Base-by-base conservation (phyloP, 2,113 vertebrate genomes). In the Tichodroma muraria region DNA sequence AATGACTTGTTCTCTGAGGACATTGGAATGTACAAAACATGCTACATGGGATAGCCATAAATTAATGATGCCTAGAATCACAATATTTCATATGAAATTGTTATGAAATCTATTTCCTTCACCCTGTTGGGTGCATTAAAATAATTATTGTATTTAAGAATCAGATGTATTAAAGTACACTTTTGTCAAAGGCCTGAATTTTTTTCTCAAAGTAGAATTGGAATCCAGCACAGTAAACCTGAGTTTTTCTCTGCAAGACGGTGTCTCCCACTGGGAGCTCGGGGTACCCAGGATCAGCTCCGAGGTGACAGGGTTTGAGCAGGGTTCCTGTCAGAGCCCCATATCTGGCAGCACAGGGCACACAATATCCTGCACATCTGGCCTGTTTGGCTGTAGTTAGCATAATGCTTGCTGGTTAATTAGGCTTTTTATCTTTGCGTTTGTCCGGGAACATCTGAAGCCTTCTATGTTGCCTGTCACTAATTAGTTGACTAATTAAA, bases 401-500 rank as follows among this genome's bases (percentile, higher is more conserved):
- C 97, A 88, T 90, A 92, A 94, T 71, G 90, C 98, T 95, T 92
- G 97, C 91, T 94, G 97, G 97, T 98, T 98, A 99, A 99, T 99
- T 99, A 98, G 97, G 94, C 96, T 98, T 97, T 96, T 98, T 98
- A 98, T 98, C 97, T 98, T 97, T 98, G 96, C 96, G 95, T 97
- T 98, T 97, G 96, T 98, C 98, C 98, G 97, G 96, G 97, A 97
- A 98, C 97, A 98, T 98, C 98, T 97, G 98, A 98, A 98, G 96
- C 96, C 96, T 98, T 98, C 98, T 96, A 96, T 98, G 98, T 98
- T 98, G 97, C 97, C 98, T 98, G 98, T 98, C 98, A 95, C 98
- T 99, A 99, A 99, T 98, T 98, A 99, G 98, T 97, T 98, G 98
- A 98, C 98, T 99, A 99, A 99, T 99, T 98, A 99, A 98, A 98